phyloP scores from a whole-genome alignment of 2,888 invertebrate species.

The Pasiphila rectangulata region DNA sequence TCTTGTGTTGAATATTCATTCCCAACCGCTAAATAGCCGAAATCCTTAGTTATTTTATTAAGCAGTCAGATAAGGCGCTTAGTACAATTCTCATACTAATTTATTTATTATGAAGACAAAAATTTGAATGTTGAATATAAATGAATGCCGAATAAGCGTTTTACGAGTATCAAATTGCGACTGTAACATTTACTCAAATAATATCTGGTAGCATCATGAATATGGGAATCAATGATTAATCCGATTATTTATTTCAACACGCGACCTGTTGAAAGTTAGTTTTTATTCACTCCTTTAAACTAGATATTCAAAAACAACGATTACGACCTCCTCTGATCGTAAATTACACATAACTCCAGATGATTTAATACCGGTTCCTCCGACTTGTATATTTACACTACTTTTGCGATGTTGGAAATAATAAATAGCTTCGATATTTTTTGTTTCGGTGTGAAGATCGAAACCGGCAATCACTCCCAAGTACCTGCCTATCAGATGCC shows the following conservation, averaged over 20 bases:
- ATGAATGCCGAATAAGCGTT: slow-evolving; percentile 38
- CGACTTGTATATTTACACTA: slow-evolving; percentile 65
- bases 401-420: slow-evolving; percentile 54
- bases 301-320: slow-evolving; percentile 41
- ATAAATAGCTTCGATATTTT: slow-evolving; percentile 64
- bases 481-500: slow-evolving; percentile 57
- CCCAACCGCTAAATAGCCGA: slow-evolving; percentile 1
- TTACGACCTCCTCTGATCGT: slow-evolving; percentile 42
- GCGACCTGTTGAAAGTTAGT: slow-evolving; percentile 45
- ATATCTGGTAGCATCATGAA: slow-evolving; percentile 43
- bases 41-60: slow-evolving; percentile 18
- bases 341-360: slow-evolving; percentile 48
- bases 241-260: slow-evolving; percentile 43
- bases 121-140: slow-evolving; percentile 28
- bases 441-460: slow-evolving; percentile 53
- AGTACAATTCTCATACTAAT: slow-evolving; percentile 21
- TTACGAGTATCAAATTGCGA: slow-evolving; percentile 36
- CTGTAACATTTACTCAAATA: slow-evolving; percentile 41
- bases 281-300: slow-evolving; percentile 42
- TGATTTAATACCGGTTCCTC: slow-evolving; percentile 58
- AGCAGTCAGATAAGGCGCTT: slow-evolving; percentile 13
- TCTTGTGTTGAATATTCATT: slow-evolving; percentile 24
- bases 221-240: slow-evolving; percentile 48
- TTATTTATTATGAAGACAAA: slow-evolving; percentile 25
- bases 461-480: slow-evolving; percentile 60